Percentiles rank a stretch among this genome's conserved stretches.
These are phyloP conservation scores for Lacanobia oleracea DNA, from an alignment of 2,888 invertebrate genomes.

Conservation along the genomic window DNA sequence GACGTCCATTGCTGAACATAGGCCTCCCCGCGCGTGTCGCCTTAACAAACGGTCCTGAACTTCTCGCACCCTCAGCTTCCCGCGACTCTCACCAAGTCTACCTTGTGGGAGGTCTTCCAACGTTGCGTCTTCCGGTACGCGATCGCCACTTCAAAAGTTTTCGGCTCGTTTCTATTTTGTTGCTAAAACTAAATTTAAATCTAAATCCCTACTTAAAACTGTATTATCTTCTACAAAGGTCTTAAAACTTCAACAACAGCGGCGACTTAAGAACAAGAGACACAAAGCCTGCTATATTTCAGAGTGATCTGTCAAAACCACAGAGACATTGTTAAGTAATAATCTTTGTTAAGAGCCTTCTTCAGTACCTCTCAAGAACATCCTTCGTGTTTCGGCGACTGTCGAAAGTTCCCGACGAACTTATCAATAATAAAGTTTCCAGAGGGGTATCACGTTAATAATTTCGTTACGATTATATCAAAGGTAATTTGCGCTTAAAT, in stretches of 20 bases:
- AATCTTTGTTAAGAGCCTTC: constrained; percentile 15
- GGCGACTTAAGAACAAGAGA: constrained; percentile 11
- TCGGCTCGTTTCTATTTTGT: too few species aligned
- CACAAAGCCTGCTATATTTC: constrained; percentile 24
- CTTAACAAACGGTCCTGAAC: too few species aligned
- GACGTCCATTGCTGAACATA: too few species aligned
- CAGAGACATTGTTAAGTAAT: constrained; percentile 16
- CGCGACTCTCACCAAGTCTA: too few species aligned
- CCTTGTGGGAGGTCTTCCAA: too few species aligned
- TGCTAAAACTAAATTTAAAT: too few species aligned
- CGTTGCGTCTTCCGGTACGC: too few species aligned
- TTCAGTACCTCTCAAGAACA: constrained; percentile 4
- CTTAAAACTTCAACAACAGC: constrained; percentile 24
- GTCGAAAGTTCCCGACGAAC: constrained; percentile 11
- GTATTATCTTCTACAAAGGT: not conserved
- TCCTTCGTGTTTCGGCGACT: not conserved
- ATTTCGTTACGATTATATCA: constrained; percentile 27
- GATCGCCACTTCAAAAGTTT: too few species aligned
- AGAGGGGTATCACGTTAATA: constrained; percentile 10
- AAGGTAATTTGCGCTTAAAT: constrained; percentile 10
- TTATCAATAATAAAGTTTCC: constrained; percentile 17
- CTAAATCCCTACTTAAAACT: too few species aligned
- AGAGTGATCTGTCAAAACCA: constrained; percentile 30
- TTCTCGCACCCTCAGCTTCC: too few species aligned
- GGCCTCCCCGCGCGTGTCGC: too few species aligned